Evolutionary conservation across 2,888 invertebrate genomes (phyloP), one percentile per base, ranked within the genome.

Genomic region (Cordilura impudica): DNA sequence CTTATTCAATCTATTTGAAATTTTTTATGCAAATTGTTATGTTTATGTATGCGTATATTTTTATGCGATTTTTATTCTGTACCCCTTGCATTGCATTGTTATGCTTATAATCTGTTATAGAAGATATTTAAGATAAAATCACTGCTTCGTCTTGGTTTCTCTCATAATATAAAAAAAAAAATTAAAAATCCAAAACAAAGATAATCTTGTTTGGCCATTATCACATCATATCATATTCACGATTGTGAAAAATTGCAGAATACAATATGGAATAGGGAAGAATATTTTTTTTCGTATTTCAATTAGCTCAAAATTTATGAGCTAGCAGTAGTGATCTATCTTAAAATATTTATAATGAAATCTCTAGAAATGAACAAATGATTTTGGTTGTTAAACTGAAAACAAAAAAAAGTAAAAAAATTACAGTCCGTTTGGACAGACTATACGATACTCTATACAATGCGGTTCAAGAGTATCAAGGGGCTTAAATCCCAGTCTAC

Each of bases 171-270:
- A 1, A 47, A 47, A 14, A 23, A 51, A 3, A 51, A 21, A 19
- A 49, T 7, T 12, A 49, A 51, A n/a, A 10, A 51, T 14, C 12
- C 63, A 71, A 66, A 77, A 77, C 66, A 77, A 72, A 72, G 58
- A 70, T 77, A 69, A 78, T 78, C 78, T 73, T 65, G 69, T 73
- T 78, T 70, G 51, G 58, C 63, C 73, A 79, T 79, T 75, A 79
- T 79, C 79, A 66, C 74, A 74, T 75, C 71, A 71, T 75, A 79
- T 54, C n/a, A n/a, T n/a, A n/a, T n/a, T n/a, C n/a, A n/a, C 47
- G 63, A 67, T 49, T 61, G 10, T n/a, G 51, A 45, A 53, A 75
- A 67, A 16, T 39, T n/a, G 53, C 1, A 47, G 18, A 58, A 67
- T 54, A 45, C 4, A 19, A 49, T n/a, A n/a, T n/a, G n/a, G n/a